These are phyloP conservation scores for Scaptomyza pallida DNA, from an alignment of 1,140 invertebrate genomes.

Conservation along the genomic window DNA sequence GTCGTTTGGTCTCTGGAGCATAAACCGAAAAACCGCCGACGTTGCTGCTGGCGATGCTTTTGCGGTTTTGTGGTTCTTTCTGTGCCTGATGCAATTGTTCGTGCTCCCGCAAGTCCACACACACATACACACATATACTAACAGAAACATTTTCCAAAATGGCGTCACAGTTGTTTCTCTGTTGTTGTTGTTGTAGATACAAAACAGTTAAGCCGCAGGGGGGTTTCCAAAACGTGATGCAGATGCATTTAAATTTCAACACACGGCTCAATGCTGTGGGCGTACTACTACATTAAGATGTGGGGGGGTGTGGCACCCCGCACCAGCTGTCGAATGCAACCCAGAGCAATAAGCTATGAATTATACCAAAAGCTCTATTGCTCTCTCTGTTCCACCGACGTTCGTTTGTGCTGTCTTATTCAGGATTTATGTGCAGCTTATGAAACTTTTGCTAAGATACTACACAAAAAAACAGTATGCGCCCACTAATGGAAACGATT, in stretches of 20 bases:
- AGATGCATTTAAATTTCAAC: constrained; percentile 41
- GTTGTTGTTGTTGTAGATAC: constrained; percentile 55
- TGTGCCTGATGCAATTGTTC: constrained; percentile 77
- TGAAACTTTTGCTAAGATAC: constrained; percentile 44
- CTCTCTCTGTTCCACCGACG: constrained; percentile 36
- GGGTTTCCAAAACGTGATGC: constrained; percentile 59
- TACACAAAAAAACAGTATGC: neutral
- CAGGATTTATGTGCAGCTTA: constrained; percentile 63
- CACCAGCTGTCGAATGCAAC: constrained; percentile 48
- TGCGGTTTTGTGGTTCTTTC: constrained; percentile 78
- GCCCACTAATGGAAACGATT: constrained; percentile 6
- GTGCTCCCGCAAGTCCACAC: constrained; percentile 47
- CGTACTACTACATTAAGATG: constrained; percentile 32
- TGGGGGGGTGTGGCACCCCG: constrained; percentile 57
- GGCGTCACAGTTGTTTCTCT: constrained; percentile 40
- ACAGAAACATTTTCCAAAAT: constrained; percentile 69
- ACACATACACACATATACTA: constrained; percentile 1
- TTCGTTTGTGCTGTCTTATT: constrained; percentile 22
- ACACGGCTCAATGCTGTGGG: constrained; percentile 24
- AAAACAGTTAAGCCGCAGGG: constrained; percentile 66
- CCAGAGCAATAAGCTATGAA: constrained; percentile 27
- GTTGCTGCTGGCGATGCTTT: constrained; percentile 40
- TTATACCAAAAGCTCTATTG: constrained; percentile 15
- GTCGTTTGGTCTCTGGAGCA: constrained; percentile 55
- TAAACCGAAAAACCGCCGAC: constrained; percentile 61